Conservation (phyloP, 2,113 vertebrate species). For the Gobius niger region DNA sequence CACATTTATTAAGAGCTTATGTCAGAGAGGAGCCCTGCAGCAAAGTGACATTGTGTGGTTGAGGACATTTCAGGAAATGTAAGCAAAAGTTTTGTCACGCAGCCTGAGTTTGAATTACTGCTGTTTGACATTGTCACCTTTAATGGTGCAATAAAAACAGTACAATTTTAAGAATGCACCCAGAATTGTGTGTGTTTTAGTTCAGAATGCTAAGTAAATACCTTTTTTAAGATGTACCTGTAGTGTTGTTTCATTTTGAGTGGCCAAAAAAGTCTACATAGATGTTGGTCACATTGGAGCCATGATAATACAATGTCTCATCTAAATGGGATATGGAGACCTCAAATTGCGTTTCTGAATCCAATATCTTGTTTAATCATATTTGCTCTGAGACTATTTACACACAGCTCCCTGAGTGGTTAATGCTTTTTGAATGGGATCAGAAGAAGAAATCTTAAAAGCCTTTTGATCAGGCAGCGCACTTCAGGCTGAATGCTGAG, state of each 20-base stretch:
- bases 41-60: constrained; percentile 6
- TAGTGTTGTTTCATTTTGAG: too few species aligned
- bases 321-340: neutral
- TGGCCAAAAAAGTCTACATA: too few species aligned
- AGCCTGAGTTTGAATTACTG: too few species aligned
- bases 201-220: too few species aligned
- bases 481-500: neutral
- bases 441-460: neutral
- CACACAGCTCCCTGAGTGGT: neutral
- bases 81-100: too few species aligned
- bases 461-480: neutral
- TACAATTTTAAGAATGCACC: neutral
- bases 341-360: neutral
- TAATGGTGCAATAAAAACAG: too few species aligned
- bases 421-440: constrained; percentile 1
- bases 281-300: neutral
- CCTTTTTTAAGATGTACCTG: too few species aligned
- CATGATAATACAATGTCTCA: too few species aligned
- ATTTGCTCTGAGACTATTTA: neutral
- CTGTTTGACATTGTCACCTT: too few species aligned
- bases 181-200: neutral
- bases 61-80: neutral
- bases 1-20: constrained; percentile 1
- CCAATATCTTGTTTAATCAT: neutral
- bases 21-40: constrained; percentile 5